Conservation (phyloP, 2,113 vertebrate genomes). For the Nycticryphes semicollaris region DNA sequence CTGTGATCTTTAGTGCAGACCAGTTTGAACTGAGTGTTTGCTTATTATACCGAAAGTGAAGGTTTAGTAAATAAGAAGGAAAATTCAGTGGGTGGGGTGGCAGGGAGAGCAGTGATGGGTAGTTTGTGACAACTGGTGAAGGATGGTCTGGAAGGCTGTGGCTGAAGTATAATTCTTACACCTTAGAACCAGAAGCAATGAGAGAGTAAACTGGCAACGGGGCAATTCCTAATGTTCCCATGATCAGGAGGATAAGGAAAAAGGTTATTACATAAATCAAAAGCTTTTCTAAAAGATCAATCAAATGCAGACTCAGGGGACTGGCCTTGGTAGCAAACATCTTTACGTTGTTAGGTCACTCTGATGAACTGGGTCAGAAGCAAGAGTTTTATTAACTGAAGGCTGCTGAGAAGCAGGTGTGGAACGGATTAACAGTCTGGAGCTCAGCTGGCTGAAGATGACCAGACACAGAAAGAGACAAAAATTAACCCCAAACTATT, state of each 20-base stretch:
- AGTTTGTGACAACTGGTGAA: background rate
- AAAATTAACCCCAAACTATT: background rate
- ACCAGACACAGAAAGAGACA: background rate
- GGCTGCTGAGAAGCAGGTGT: constrained; percentile 14
- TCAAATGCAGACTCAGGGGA: background rate
- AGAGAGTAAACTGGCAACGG: background rate
- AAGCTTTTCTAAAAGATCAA: background rate
- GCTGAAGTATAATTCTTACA: background rate
- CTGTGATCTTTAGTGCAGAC: constrained; percentile 44
- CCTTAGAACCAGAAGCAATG: background rate
- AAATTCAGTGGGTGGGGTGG: background rate
- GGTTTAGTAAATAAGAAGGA: constrained; percentile 34
- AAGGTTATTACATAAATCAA: background rate
- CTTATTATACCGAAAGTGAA: background rate
- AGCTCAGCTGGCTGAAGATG: constrained; percentile 4
- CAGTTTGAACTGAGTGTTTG: constrained; percentile 20
- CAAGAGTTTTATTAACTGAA: constrained; percentile 27
- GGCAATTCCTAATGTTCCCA: background rate
- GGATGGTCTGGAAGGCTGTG: background rate
- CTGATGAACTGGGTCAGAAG: background rate
- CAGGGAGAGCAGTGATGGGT: background rate
- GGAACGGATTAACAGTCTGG: constrained; percentile 13
- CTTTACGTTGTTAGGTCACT: background rate
- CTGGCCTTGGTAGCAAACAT: background rate
- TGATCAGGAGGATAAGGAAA: background rate